Conservation (phyloP, 2,888 invertebrate species). For the Baronia brevicornis region DNA sequence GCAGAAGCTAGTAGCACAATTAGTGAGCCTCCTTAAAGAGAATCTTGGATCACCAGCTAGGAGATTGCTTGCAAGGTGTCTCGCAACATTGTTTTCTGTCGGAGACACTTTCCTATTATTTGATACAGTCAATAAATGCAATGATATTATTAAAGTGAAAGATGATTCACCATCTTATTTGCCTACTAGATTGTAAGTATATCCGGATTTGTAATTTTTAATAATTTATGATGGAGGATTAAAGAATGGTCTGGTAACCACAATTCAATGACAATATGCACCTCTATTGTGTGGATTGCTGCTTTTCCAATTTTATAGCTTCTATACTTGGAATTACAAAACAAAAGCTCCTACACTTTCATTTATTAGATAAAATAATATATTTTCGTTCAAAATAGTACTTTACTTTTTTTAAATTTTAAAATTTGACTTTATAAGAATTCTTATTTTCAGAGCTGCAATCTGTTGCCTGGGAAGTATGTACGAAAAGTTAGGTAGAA, state of each 20-base stretch:
- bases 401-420: too few species aligned
- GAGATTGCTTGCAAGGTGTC: slow-evolving; percentile 90
- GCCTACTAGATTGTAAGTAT: slow-evolving; percentile 93
- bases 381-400: too few species aligned
- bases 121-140: slow-evolving; percentile 98
- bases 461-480: slow-evolving; percentile 96
- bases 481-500: slow-evolving; percentile 98
- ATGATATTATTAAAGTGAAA: slow-evolving; percentile 96
- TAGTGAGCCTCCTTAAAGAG: slow-evolving; percentile 91
- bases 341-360: too few species aligned
- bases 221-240: background rate
- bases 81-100: slow-evolving; percentile 96
- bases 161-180: slow-evolving; percentile 98
- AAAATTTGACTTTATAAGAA: background rate
- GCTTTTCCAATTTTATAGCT: too few species aligned
- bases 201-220: slow-evolving; percentile 1
- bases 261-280: too few species aligned
- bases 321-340: too few species aligned
- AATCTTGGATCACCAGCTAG: slow-evolving; percentile 96
- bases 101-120: slow-evolving; percentile 98
- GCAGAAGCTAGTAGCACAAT: slow-evolving; percentile 94
- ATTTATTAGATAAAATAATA: too few species aligned
- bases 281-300: too few species aligned
- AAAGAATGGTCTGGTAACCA: too few species aligned
- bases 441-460: slow-evolving; percentile 83